Base-by-base conservation (phyloP, 2,888 invertebrate species). In the Himalopsyche japonica region DNA sequence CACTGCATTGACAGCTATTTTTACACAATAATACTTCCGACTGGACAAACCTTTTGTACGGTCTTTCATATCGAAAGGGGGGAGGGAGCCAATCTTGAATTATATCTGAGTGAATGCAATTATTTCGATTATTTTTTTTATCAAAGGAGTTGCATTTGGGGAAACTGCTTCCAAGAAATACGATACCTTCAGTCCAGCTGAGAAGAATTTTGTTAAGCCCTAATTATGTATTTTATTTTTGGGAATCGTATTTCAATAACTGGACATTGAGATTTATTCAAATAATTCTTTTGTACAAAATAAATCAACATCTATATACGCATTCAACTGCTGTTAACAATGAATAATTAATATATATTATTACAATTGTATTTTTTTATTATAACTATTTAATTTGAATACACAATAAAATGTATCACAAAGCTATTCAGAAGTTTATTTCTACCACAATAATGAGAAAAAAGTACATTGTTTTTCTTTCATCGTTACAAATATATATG, bases 21-120 rank as follows among this genome's bases (percentile, higher is more conserved):
- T 49, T 81, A 81, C 47, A 84, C 81, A 86, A 86, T 85, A 80
- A 84, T 81, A 84, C 82, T 85, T 86, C 86, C 86, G 86, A 86
- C 80, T 85, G 86, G 85, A 82, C 86, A 82, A 83, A 82, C 82
- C 84, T 82, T 85, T 86, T 86, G 83, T 86, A 70, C 30, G 57
- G 34, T 12, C 30, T 37, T 79, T 27, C 30, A 79, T 79, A 43
- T 37, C 48, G 18, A n/a, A 80, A 20, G 76, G 30, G n/a, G 49
- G 57, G 79, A 30, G 82, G 27, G 81, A 34, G 37, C n/a, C 77
- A 48, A 80, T 83, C 79, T 30, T 79, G 80, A 70, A 83, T 77
- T 85, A 76, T 82, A 80, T 48, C 57, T 30, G 70, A 57, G 80
- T 85, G 86, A 86, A 86, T 86, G 85, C 82, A 83, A 86, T 85